phyloP scores from a whole-genome alignment of 2,888 invertebrate genomes.

The Microctonus hyperodae region DNA sequence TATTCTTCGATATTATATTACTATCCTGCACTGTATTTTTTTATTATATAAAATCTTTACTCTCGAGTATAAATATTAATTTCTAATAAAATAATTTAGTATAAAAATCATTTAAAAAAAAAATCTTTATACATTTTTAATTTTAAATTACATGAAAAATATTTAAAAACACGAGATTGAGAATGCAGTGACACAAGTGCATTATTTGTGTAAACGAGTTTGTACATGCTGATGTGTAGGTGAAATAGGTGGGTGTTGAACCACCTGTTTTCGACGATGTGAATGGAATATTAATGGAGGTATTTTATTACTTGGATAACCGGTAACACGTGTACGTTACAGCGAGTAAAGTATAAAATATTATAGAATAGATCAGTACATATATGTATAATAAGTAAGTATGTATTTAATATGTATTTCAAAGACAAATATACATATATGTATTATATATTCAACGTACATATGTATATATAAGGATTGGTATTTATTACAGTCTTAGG shows the following conservation, averaged over 20 bases:
- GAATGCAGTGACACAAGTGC: constrained; percentile 27
- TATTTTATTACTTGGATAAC: constrained; percentile 30
- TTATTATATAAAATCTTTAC: too few relatives aligned
- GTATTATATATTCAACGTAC: too few relatives aligned
- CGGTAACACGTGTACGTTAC: constrained; percentile 4
- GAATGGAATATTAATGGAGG: constrained; percentile 28
- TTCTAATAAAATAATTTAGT: too few relatives aligned
- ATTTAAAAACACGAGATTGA: constrained; percentile 17
- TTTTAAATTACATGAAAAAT: too few relatives aligned
- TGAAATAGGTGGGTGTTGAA: constrained; percentile 20
- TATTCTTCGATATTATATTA: too few relatives aligned
- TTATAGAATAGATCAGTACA: background rate
- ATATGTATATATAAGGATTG: background rate
- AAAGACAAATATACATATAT: background rate
- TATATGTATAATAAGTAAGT: background rate
- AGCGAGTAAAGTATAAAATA: background rate
- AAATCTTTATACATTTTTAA: background rate
- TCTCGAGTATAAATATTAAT: too few relatives aligned
- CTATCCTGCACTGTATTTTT: too few relatives aligned
- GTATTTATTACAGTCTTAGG: constrained; percentile 9
- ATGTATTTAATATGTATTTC: background rate
- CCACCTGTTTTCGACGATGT: constrained; percentile 28
- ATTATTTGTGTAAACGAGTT: constrained; percentile 22
- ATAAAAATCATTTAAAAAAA: background rate
- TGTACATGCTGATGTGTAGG: too few relatives aligned